Percentiles rank a stretch among this genome's conserved stretches.
Conservation (phyloP, 2,888 invertebrate species). For the Ormyrus thymus region DNA sequence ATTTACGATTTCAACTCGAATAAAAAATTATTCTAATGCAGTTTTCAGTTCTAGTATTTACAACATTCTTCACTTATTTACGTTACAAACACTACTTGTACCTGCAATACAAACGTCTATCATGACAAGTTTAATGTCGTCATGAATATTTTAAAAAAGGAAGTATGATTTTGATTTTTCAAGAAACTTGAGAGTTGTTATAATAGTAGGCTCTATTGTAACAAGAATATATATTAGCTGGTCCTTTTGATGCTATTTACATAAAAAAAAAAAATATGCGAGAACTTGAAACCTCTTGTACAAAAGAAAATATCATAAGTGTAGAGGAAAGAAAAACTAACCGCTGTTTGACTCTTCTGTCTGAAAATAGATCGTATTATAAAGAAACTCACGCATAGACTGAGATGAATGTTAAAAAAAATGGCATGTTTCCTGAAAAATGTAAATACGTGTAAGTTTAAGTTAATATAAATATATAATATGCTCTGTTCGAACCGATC, state of each 20-base stretch:
- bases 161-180: constrained; percentile 22
- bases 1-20: too few species aligned
- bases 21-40: neutral
- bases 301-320: constrained; percentile 44
- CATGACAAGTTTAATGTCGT: constrained; percentile 4
- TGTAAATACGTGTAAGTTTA: constrained; percentile 53
- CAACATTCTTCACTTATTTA: constrained; percentile 6
- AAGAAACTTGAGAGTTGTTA: neutral
- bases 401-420: constrained; percentile 51
- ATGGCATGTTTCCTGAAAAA: constrained; percentile 54
- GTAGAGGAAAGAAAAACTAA: constrained; percentile 45
- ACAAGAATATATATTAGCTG: constrained; percentile 11
- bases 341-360: constrained; percentile 50
- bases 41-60: constrained; percentile 5
- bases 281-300: constrained; percentile 52
- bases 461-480: constrained; percentile 43
- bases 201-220: neutral
- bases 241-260: constrained; percentile 39
- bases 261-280: neutral
- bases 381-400: constrained; percentile 51
- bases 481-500: constrained; percentile 30
- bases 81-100: constrained; percentile 18
- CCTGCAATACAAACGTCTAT: constrained; percentile 33
- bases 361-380: constrained; percentile 49
- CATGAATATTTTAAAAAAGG: neutral